These are phyloP conservation scores for Montipora sp. DNA, from an alignment of 64 coral and sea anemone species.

Conservation along the genomic window DNA sequence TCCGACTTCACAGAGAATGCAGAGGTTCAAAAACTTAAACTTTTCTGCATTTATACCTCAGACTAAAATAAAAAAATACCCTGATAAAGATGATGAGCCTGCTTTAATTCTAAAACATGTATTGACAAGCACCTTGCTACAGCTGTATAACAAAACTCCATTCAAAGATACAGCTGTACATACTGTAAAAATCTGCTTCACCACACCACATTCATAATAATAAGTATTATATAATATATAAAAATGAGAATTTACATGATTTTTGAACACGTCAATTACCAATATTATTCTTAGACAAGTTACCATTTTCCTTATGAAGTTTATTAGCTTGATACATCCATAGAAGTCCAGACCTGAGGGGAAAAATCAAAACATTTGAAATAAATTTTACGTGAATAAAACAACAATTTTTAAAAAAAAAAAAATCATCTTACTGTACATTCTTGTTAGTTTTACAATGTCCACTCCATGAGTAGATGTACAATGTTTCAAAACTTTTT, in stretches of 20 bases:
- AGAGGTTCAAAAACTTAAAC: too few relatives aligned
- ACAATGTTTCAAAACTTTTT: conserved; percentile 74
- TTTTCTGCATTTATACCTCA: too few relatives aligned
- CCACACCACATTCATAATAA: too few relatives aligned
- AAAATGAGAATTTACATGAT: not conserved
- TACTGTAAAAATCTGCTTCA: too few relatives aligned
- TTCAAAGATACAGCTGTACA: too few relatives aligned
- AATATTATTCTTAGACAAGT: not conserved
- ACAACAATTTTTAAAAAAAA: not conserved
- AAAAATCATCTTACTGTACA: not conserved
- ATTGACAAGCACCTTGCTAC: too few relatives aligned
- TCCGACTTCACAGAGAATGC: too few relatives aligned
- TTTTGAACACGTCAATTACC: not conserved
- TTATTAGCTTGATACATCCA: conserved; percentile 94
- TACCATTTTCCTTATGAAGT: conserved; percentile 95
- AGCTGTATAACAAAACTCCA: too few relatives aligned
- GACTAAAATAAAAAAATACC: too few relatives aligned
- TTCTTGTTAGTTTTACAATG: conserved; percentile 26
- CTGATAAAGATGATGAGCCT: too few relatives aligned
- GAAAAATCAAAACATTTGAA: not conserved
- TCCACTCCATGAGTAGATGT: conserved; percentile 65
- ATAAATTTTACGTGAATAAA: not conserved
- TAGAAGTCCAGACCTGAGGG: conserved; percentile 89
- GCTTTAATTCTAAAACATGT: too few relatives aligned
- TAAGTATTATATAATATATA: not conserved